These are phyloP conservation scores for Pachyseris speciosa DNA, from an alignment of 64 coral and sea anemone species.

Conservation along the genomic window DNA sequence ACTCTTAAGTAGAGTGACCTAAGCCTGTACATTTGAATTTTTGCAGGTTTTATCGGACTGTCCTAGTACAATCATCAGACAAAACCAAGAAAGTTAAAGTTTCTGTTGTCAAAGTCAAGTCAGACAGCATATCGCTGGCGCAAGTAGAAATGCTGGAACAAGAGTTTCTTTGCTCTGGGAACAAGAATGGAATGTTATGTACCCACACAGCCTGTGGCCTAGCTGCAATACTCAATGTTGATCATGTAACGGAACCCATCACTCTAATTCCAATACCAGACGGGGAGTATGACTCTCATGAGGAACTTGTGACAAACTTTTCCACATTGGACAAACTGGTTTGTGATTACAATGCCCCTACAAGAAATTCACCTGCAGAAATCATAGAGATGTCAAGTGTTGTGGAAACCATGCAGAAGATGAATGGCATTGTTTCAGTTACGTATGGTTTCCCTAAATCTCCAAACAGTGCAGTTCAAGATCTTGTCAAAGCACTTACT, in stretches of 20 bases:
- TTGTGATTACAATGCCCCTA: not conserved
- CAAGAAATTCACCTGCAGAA: conserved; percentile 16
- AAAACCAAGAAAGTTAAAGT: conserved; percentile 61
- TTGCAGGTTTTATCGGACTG: conserved; percentile 67
- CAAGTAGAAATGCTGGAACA: conserved; percentile 61
- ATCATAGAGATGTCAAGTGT: not conserved
- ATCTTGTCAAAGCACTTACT: conserved; percentile 11
- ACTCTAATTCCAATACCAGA: conserved; percentile 72
- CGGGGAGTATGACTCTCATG: conserved; percentile 62
- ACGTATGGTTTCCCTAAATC: conserved; percentile 25
- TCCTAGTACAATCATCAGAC: conserved; percentile 64
- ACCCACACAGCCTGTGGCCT: conserved; percentile 47
- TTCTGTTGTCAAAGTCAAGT: conserved; percentile 49
- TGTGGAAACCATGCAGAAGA: not conserved
- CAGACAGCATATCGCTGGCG: conserved; percentile 6
- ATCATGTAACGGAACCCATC: conserved; percentile 23
- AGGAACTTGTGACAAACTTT: conserved; percentile 42
- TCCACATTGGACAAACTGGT: conserved; percentile 68
- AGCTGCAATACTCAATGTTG: conserved; percentile 41
- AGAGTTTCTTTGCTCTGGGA: conserved; percentile 44
- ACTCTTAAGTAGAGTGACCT: not conserved
- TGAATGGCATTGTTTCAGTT: not conserved
- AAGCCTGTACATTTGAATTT: not conserved
- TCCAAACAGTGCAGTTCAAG: conserved; percentile 14
- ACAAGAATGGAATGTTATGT: conserved; percentile 40